Percentiles rank a stretch among this genome's conserved stretches.
These are phyloP conservation scores for Esox masquinongy DNA, from an alignment of 2,797 vertebrate genomes.

Conservation along the genomic window DNA sequence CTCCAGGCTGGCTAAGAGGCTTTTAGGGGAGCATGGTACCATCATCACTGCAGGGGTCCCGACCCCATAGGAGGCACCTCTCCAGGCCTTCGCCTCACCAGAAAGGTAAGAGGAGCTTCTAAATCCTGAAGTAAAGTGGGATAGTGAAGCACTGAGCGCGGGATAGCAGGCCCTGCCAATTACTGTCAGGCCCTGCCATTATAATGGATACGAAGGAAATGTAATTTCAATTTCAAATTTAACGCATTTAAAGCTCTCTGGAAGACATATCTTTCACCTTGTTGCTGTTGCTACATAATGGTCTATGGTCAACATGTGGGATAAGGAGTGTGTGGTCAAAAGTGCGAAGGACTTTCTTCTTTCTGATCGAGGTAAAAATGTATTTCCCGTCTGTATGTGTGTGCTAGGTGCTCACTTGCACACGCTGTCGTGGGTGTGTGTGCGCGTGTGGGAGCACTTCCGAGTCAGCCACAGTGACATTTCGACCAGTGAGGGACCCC, in stretches of 20 bases:
- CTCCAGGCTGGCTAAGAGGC: background rate
- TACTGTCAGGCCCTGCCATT: background rate
- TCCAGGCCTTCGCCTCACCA: background rate
- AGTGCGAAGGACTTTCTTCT: slow-evolving; percentile 11
- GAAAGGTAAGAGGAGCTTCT: slow-evolving; percentile 6
- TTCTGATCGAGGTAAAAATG: slow-evolving; percentile 1
- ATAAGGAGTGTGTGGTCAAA: background rate
- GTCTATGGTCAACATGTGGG: background rate
- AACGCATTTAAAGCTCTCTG: background rate
- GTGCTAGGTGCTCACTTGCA: slow-evolving; percentile 14
- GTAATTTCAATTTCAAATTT: too few relatives aligned
- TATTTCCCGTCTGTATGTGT: background rate
- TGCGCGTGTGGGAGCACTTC: background rate
- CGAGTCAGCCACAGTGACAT: background rate
- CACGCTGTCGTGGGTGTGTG: background rate
- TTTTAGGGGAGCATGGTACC: background rate
- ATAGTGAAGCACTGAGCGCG: background rate
- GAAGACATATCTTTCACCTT: background rate
- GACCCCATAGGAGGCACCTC: background rate
- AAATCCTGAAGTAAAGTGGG: background rate
- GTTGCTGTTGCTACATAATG: background rate
- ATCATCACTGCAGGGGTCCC: background rate
- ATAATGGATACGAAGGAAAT: background rate
- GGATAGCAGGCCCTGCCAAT: slow-evolving; percentile 11
- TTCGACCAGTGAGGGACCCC: background rate